Base-by-base conservation (phyloP, 2,888 invertebrate species). In the Torymus aiolomorphi region DNA sequence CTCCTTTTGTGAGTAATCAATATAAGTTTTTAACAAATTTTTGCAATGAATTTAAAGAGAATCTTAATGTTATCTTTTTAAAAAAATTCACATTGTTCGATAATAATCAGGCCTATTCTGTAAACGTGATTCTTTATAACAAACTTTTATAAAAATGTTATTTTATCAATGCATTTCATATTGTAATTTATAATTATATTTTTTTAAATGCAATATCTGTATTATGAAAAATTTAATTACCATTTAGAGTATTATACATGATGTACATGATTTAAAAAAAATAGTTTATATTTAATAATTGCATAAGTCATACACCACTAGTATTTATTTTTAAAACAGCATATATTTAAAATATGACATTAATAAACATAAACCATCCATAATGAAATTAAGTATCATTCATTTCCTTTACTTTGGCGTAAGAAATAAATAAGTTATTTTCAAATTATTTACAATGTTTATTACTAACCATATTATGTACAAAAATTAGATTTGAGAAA, bases 81-180 rank as follows among this genome's bases (percentile, higher is more conserved):
- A 59, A 62, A 52, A 63, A 63, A 74, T 70, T 65, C 65, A 78
- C 49, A 73, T 72, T 72, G 66, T 73, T 80, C 31, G 67, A 79
- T 77, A 75, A 70, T 20, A 20, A 77, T 76, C 81, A 78, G 82
- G 82, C 82, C 82, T 82, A 81, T 82, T 82, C 56, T 81, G 70
- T 76, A 79, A 82, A 12, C 54, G 78, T 67, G 51, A 80, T 65
- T 63, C 49, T 72, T 71, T 56, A 70, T 59, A 71, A 56, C 56
- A 49, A 11, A 24, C 51, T 62, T 72, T 20, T 67, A 31, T 54
- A 49, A 59, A 20, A 31, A 20, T 31, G 52, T 56, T 69, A n/a
- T 49, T 61, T 51, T 57, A 57, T 51, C n/a, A 56, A 10, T 72
- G 71, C 16, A 62, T 67, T 71, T 77, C 66, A 42, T 24, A 65